These are phyloP conservation scores for Tenodera sinensis DNA, from an alignment of 2,888 invertebrate species.

Conservation along the genomic window DNA sequence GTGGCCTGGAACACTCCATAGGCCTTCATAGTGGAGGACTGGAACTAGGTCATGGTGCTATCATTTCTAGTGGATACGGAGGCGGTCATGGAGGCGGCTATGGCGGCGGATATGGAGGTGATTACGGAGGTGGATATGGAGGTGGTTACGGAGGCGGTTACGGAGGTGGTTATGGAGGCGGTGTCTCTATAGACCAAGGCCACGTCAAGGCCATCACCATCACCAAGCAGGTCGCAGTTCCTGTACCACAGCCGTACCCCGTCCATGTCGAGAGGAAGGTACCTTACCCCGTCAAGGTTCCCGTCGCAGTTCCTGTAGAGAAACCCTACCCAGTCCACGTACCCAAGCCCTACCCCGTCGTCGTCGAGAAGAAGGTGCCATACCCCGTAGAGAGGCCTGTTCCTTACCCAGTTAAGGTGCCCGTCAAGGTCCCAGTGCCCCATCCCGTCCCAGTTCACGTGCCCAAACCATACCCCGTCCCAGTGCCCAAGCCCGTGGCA, in stretches of 20 bases:
- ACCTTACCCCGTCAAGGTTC: conserved; percentile 37
- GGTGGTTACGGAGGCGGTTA: neutral
- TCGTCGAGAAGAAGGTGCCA: conserved; percentile 37
- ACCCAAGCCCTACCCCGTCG: conserved; percentile 38
- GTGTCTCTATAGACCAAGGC: conserved; percentile 1
- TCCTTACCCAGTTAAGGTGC: conserved; percentile 30
- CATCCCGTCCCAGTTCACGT: conserved; percentile 35
- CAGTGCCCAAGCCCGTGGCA: conserved; percentile 36
- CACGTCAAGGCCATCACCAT: conserved; percentile 33
- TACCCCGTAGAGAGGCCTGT: conserved; percentile 29
- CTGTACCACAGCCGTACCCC: conserved; percentile 37
- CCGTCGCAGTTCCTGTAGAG: conserved; percentile 37
- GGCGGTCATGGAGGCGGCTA: too few species aligned
- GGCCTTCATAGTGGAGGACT: conserved; percentile 12
- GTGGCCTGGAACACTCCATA: conserved; percentile 31
- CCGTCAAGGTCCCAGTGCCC: conserved; percentile 35
- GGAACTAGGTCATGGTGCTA: neutral
- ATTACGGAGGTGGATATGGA: neutral
- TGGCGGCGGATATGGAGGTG: neutral
- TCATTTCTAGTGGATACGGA: neutral
- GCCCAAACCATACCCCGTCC: too few species aligned
- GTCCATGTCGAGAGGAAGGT: conserved; percentile 36
- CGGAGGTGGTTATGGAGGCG: too few species aligned
- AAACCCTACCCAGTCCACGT: conserved; percentile 37
- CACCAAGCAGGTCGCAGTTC: conserved; percentile 35